These are phyloP conservation scores for Drosophila peninsularis DNA, from an alignment of 2,888 invertebrate species.

Conservation along the genomic window DNA sequence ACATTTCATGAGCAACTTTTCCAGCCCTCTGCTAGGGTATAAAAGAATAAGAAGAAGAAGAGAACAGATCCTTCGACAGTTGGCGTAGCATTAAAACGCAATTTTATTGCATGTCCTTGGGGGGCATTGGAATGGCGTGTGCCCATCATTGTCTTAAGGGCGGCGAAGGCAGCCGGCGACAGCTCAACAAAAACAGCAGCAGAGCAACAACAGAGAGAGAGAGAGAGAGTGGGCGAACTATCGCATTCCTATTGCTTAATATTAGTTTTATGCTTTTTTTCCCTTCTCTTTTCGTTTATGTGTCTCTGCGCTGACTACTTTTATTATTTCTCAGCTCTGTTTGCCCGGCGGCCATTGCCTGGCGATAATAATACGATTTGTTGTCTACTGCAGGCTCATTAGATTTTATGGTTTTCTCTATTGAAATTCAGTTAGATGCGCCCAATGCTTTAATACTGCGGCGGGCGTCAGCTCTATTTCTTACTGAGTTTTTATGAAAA, in stretches of 20 bases:
- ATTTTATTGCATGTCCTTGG: constrained; percentile 74
- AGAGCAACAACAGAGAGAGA: constrained; percentile 14
- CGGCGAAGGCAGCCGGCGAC: constrained; percentile 54
- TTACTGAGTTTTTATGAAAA: no score
- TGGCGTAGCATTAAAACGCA: constrained; percentile 73
- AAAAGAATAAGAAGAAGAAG: constrained; percentile 7
- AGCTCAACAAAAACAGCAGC: constrained; percentile 30
- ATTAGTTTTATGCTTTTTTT: constrained; percentile 68
- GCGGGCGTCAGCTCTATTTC: neutral
- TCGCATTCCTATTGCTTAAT: constrained; percentile 47
- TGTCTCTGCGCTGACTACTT: constrained; percentile 58
- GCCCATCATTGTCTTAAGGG: constrained; percentile 69
- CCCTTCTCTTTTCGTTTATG: constrained; percentile 31
- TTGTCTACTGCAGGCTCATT: constrained; percentile 73
- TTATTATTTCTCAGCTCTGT: constrained; percentile 50
- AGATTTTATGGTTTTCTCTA: constrained; percentile 56
- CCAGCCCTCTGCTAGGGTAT: neutral
- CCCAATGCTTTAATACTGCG: neutral
- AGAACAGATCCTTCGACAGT: constrained; percentile 39
- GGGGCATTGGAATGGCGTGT: constrained; percentile 40
- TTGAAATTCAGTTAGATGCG: constrained; percentile 29
- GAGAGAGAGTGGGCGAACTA: constrained; percentile 3
- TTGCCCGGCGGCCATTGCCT: constrained; percentile 52
- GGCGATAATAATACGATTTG: constrained; percentile 69
- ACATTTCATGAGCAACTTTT: neutral